These are phyloP conservation scores for Darevskia mixta DNA, from an alignment of 2,797 vertebrate species.

Conservation along the genomic window DNA sequence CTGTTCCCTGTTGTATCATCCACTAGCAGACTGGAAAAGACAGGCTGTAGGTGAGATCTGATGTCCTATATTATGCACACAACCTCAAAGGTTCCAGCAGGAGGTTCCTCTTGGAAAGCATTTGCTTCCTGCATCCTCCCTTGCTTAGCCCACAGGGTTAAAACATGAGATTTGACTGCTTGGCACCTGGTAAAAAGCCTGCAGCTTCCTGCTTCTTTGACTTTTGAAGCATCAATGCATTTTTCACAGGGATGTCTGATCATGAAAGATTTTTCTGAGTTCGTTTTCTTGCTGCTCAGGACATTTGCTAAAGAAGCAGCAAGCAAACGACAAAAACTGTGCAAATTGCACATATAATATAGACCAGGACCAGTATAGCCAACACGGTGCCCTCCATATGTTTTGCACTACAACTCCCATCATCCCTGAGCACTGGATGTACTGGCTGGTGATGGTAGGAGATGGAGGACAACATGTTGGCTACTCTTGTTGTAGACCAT, in stretches of 20 bases:
- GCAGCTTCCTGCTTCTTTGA: not conserved
- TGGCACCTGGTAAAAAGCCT: not conserved
- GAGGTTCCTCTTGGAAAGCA: not conserved
- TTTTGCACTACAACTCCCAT: too few species aligned
- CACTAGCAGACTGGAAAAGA: not conserved
- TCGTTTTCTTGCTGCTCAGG: not conserved
- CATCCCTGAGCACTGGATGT: too few species aligned
- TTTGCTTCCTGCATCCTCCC: not conserved
- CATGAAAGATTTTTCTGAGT: not conserved
- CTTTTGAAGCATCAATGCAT: not conserved
- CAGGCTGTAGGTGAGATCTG: not conserved
- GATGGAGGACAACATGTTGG: too few species aligned
- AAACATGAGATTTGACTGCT: not conserved
- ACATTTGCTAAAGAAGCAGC: not conserved
- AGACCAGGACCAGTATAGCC: too few species aligned
- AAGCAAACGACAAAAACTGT: not conserved
- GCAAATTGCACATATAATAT: not conserved
- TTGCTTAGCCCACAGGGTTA: not conserved
- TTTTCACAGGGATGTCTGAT: not conserved
- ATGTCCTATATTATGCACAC: not conserved
- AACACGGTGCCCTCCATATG: too few species aligned
- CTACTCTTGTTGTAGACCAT: too few species aligned
- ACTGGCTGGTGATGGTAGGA: too few species aligned
- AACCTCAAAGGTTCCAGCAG: not conserved
- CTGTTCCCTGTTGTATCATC: not conserved